Conservation (phyloP, 2,797 vertebrate species). For the Distichodus sexfasciatus region DNA sequence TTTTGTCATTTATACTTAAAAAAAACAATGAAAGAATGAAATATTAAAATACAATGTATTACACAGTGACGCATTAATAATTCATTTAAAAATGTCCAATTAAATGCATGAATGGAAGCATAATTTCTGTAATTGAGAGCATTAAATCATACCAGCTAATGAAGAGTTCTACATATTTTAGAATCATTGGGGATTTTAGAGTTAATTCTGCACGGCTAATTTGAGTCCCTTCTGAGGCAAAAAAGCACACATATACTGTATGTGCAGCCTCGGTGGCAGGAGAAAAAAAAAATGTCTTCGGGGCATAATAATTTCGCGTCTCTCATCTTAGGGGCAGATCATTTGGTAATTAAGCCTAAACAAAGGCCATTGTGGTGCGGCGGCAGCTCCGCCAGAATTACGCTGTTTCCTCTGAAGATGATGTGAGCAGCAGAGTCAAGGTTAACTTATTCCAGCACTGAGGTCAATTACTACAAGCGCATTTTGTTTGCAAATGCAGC, state of each 20-base stretch:
- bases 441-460: conserved; percentile 44
- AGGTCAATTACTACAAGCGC: conserved; percentile 46
- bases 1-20: too few species aligned
- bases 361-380: conserved; percentile 22
- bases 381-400: conserved; percentile 16
- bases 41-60: too few species aligned
- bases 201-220: conserved; percentile 63
- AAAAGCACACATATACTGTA: background rate
- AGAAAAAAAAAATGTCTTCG: background rate
- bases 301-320: conserved; percentile 23
- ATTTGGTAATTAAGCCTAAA: conserved; percentile 37
- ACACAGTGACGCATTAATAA: conserved; percentile 70
- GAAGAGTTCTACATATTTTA: conserved; percentile 75
- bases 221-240: conserved; percentile 57
- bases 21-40: too few species aligned
- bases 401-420: conserved; percentile 29
- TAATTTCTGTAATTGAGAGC: conserved; percentile 78
- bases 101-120: conserved; percentile 76
- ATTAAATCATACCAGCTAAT: conserved; percentile 74
- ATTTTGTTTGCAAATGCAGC: conserved; percentile 45
- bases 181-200: conserved; percentile 62
- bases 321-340: conserved; percentile 24
- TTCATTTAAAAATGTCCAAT: conserved; percentile 75
- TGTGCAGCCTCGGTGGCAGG: background rate
- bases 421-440: conserved; percentile 42